A percentile compares a stretch with the other conserved stretches of the same genome.
Evolutionary conservation across 2,888 invertebrate genomes (phyloP).

Genomic region (Tetheella fluctuosa): DNA sequence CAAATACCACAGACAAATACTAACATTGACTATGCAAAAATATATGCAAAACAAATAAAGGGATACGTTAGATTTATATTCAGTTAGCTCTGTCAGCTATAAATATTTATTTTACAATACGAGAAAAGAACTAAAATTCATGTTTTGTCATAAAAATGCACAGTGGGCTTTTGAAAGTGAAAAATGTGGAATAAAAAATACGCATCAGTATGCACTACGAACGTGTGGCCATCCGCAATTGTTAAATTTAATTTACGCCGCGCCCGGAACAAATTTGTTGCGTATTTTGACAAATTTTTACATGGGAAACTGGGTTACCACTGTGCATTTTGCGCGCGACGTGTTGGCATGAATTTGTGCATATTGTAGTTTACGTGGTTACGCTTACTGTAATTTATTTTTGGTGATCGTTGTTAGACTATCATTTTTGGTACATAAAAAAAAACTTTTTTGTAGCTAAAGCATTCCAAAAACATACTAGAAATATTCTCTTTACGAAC

Average conservation of each 20-base stretch:
- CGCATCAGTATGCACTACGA: constrained; percentile 19
- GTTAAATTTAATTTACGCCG: constrained; percentile 33
- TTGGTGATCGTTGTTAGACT: too few relatives aligned
- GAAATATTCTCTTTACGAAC: not conserved
- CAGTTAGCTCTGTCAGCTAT: not conserved
- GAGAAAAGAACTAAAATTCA: constrained; percentile 3
- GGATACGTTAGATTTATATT: not conserved
- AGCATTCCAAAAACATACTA: not conserved
- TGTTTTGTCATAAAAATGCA: constrained; percentile 30
- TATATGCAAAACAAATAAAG: not conserved
- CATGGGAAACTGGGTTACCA: constrained; percentile 7
- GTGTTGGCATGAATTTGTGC: not conserved
- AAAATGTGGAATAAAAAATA: constrained; percentile 24
- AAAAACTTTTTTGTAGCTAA: too few relatives aligned
- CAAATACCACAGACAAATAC: too few relatives aligned
- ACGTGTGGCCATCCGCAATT: constrained; percentile 26
- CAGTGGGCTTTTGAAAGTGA: constrained; percentile 29
- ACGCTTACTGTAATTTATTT: too few relatives aligned
- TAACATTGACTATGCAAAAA: too few relatives aligned
- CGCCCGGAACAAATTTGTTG: constrained; percentile 22
- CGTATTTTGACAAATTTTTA: constrained; percentile 18
- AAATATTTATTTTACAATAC: not conserved
- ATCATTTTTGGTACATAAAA: too few relatives aligned
- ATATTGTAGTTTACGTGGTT: not conserved
- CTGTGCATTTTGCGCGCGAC: not conserved